A percentile compares a stretch with the other conserved stretches of the same genome.
Evolutionary conservation across 2,797 vertebrate species (phyloP).

Genomic region (Pteronotus mesoamericanus): DNA sequence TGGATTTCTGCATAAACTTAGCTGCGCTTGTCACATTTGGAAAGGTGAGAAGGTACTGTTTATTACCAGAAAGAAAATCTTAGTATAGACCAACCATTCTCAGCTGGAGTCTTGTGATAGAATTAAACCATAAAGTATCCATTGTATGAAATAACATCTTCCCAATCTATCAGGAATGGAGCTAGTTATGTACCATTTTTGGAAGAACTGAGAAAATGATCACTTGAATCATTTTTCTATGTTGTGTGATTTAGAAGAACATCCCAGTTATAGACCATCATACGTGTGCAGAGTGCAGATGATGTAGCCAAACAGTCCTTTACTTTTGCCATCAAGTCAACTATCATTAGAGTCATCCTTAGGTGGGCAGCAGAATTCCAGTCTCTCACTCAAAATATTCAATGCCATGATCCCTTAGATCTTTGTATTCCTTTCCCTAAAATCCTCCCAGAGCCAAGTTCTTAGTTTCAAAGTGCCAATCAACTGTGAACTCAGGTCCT

Average conservation of each 20-base stretch:
- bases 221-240: background rate
- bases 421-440: background rate
- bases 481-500: background rate
- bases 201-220: background rate
- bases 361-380: background rate
- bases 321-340: background rate
- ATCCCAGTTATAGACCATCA: background rate
- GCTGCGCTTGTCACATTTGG: background rate
- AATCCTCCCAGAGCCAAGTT: background rate
- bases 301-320: background rate
- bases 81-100: constrained; percentile 9
- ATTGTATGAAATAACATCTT: background rate
- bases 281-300: background rate
- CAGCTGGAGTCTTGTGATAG: background rate
- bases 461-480: background rate
- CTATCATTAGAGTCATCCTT: background rate
- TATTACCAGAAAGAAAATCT: constrained; percentile 3
- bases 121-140: background rate
- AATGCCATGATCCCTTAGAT: background rate
- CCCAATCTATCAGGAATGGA: background rate
- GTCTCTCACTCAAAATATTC: background rate
- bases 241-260: background rate
- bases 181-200: background rate
- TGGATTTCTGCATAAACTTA: background rate
- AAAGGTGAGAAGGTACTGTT: background rate